Evolutionary conservation across 2,888 invertebrate species (phyloP).

Genomic region (Cantharis rustica): DNA sequence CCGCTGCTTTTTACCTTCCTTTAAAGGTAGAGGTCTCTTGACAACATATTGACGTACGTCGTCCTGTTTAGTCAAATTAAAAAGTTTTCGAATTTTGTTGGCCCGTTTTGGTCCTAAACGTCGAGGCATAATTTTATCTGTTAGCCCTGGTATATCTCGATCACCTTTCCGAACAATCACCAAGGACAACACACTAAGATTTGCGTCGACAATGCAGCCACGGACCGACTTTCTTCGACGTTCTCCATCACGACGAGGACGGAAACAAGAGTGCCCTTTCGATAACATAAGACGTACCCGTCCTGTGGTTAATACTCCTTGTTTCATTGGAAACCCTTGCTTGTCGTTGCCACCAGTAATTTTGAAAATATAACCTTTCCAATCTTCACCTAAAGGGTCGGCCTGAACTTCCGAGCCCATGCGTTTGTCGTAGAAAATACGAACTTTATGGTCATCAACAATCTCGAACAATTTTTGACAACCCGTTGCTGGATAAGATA

Average conservation of each 20-base stretch:
- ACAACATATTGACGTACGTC: constrained; percentile 80
- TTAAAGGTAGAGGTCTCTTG: constrained; percentile 65
- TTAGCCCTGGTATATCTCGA: constrained; percentile 69
- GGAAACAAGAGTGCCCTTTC: constrained; percentile 93
- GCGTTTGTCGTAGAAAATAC: constrained; percentile 96
- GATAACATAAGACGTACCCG: constrained; percentile 92
- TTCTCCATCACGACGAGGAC: constrained; percentile 91
- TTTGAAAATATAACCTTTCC: constrained; percentile 96
- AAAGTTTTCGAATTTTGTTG: constrained; percentile 77
- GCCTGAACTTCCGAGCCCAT: constrained; percentile 96
- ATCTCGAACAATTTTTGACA: constrained; percentile 97
- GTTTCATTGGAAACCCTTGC: constrained; percentile 99
- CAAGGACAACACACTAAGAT: constrained; percentile 89
- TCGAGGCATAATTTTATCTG: constrained; percentile 81
- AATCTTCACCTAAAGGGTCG: constrained; percentile 93
- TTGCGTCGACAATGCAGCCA: constrained; percentile 96
- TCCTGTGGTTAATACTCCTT: constrained; percentile 92
- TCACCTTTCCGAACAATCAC: constrained; percentile 93
- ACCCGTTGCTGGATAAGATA: constrained; percentile 96
- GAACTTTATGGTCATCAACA: constrained; percentile 94
- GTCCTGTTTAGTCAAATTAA: constrained; percentile 77
- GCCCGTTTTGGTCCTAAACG: constrained; percentile 79
- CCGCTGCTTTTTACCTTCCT: constrained; percentile 64
- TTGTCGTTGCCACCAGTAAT: constrained; percentile 98
- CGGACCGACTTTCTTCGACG: constrained; percentile 96